These are phyloP conservation scores for Argentina silus DNA, from an alignment of 2,797 vertebrate genomes.

Conservation along the genomic window DNA sequence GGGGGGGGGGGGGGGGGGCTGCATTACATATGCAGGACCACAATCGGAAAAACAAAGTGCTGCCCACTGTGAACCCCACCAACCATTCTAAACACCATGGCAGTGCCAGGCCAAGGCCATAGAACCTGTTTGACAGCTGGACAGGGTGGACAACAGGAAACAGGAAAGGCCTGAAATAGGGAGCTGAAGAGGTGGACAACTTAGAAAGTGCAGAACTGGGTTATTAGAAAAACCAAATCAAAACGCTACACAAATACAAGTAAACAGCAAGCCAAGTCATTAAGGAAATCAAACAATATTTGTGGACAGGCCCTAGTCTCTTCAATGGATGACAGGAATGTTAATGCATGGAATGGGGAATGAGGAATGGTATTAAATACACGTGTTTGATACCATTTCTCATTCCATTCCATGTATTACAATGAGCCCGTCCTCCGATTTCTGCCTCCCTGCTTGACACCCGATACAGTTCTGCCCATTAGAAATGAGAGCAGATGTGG, in stretches of 20 bases:
- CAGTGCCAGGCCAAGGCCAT: not conserved
- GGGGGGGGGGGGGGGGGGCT: not conserved
- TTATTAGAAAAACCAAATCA: not conserved
- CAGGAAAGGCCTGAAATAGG: not conserved
- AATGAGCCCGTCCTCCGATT: too few relatives aligned
- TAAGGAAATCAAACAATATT: too few relatives aligned
- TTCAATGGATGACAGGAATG: too few relatives aligned
- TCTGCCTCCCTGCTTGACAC: too few relatives aligned
- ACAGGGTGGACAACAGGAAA: conserved; percentile 4
- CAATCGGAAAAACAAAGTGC: not conserved
- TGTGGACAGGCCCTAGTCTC: too few relatives aligned
- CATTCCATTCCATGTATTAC: too few relatives aligned
- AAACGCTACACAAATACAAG: not conserved
- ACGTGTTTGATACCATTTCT: too few relatives aligned
- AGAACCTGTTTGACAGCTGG: not conserved
- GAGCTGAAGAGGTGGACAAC: not conserved
- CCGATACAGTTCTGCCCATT: too few relatives aligned
- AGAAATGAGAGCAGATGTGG: too few relatives aligned
- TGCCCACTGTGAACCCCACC: not conserved
- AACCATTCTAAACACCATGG: not conserved
- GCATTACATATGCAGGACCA: not conserved
- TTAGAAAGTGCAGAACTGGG: not conserved
- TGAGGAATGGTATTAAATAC: too few relatives aligned
- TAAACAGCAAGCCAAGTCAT: not conserved
- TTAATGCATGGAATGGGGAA: too few relatives aligned